Conservation (phyloP, 2,797 vertebrate genomes). For the Podarcis lilfordi region DNA sequence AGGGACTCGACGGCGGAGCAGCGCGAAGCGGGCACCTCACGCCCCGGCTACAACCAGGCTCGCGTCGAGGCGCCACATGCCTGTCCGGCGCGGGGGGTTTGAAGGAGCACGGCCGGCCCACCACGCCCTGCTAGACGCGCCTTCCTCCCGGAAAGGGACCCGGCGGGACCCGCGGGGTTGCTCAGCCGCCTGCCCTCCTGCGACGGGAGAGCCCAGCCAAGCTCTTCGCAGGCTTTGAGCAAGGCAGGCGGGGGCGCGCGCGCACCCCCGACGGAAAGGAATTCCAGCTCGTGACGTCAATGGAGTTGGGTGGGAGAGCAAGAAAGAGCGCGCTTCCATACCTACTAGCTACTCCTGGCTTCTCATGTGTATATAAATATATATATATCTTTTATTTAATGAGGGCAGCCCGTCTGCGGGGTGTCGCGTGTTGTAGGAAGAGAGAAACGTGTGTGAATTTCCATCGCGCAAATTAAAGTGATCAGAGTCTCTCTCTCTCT, state of each 20-base stretch:
- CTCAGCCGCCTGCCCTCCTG: not conserved
- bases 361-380: too few relatives aligned
- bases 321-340: not conserved
- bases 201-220: not conserved
- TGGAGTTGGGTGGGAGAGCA: not conserved
- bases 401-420: not conserved
- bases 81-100: not conserved
- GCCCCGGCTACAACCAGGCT: not conserved
- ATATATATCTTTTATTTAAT: not conserved
- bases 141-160: not conserved
- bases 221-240: too few relatives aligned
- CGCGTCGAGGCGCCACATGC: conserved; percentile 7
- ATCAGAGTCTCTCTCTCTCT: not conserved
- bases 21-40: not conserved
- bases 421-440: too few relatives aligned
- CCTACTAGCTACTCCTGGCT: not conserved
- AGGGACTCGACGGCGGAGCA: too few relatives aligned
- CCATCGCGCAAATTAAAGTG: not conserved
- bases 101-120: not conserved
- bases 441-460: not conserved
- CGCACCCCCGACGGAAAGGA: conserved; percentile 1
- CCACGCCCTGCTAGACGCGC: not conserved
- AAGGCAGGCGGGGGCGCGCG: not conserved
- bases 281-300: conserved; percentile 41
- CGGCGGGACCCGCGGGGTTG: too few relatives aligned